Evolutionary conservation across 2,113 vertebrate genomes (phyloP), one percentile per base, ranked within the genome.

Genomic region (Tachuris rubrigastra): DNA sequence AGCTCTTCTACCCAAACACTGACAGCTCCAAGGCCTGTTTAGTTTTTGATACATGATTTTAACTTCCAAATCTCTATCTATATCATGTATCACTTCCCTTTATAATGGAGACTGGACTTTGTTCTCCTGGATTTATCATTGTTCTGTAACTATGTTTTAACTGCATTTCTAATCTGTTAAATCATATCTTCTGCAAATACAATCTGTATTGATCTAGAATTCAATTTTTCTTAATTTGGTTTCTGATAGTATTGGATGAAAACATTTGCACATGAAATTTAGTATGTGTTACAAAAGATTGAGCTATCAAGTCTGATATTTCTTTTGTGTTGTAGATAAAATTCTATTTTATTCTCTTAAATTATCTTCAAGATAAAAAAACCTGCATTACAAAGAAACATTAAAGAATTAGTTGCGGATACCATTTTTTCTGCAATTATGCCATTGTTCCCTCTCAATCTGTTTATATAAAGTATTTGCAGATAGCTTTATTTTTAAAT

Each of bases 191-290:
- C 49, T 79, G 24, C 59, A 89, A 91, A 89, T 37, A 46, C 5
- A 37, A 68, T 60, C 28, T 62, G 17, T 85, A 80, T 69, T 94
- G 89, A 93, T 83, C 77, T 91, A 68, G 31, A 68, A 87, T 49
- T 91, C 60, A 50, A 24, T 94, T 87, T 69, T 91, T 86, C 62
- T 89, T 87, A 56, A 76, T 95, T 91, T 91, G 15, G 4, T 87
- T 87, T 95, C 46, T 67, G 42, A 79, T 47, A 66, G 28, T 47
- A 72, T 35, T 67, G 20, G 75, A 59, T 78, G 87, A 78, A 96
- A 96, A 92, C 0, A 19, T 87, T 78, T 56, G 42, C 52, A 85
- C 6, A 46, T 53, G 4, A 14, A 62, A 76, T 91, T 89, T 73
- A 41, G 3, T 49, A 52, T 46, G 28, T 25, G 37, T 85, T 85